Evolutionary conservation across 2,797 vertebrate species (phyloP).

Genomic region (Sebastes paucispinis): DNA sequence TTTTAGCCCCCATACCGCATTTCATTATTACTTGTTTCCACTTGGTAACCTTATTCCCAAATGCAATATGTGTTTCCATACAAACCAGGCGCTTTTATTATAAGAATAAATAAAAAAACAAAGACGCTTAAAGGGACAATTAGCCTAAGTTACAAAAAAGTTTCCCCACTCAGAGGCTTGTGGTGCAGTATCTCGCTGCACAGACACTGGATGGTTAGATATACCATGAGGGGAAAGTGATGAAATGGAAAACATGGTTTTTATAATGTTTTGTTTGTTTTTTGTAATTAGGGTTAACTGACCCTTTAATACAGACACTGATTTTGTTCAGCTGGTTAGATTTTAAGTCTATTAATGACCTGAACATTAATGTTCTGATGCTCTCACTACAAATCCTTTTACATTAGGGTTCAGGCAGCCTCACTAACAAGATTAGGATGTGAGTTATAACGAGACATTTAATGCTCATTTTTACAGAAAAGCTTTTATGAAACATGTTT

Average conservation of each 20-base stretch:
- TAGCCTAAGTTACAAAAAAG: neutral
- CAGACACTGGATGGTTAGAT: neutral
- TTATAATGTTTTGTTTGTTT: neutral
- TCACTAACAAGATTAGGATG: neutral
- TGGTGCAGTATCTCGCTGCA: neutral
- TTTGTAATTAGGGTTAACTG: neutral
- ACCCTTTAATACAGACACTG: neutral
- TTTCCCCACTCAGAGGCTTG: neutral
- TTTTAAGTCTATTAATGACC: neutral
- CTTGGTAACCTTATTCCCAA: neutral
- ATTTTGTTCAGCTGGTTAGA: constrained; percentile 1
- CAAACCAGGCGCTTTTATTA: neutral
- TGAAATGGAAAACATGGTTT: neutral
- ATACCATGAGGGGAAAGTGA: neutral
- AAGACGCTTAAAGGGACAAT: neutral
- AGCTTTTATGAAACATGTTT: neutral
- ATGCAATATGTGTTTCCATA: neutral
- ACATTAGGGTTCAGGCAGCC: neutral
- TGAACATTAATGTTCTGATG: too few relatives aligned
- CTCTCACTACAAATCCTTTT: neutral
- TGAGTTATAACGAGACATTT: neutral
- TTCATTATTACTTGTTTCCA: constrained; percentile 11
- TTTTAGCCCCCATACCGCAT: neutral
- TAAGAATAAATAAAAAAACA: neutral
- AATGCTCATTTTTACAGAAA: neutral